phyloP scores from a whole-genome alignment of 2,113 vertebrate genomes.

The Crotalus horridus region DNA sequence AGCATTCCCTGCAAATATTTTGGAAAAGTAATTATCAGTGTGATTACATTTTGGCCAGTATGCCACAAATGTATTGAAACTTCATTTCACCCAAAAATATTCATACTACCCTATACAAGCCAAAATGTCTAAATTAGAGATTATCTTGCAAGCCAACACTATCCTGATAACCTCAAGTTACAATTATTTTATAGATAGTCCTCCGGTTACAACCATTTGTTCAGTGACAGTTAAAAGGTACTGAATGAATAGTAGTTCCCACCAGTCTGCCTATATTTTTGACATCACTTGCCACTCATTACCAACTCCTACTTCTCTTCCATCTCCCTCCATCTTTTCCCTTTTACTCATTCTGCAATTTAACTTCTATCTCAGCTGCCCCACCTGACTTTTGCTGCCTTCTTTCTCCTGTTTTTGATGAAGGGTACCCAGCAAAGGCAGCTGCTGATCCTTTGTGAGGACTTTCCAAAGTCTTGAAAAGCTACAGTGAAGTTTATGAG shows the following conservation, averaged over 20 bases:
- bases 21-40: not conserved
- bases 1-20: not conserved
- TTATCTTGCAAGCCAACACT: not conserved
- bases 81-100: not conserved
- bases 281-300: too few relatives aligned
- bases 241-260: not conserved
- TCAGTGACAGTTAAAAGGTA: not conserved
- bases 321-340: not conserved
- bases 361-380: not conserved
- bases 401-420: not conserved
- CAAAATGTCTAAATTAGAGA: not conserved
- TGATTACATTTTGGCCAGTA: not conserved
- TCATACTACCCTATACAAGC: not conserved
- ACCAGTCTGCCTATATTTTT: not conserved
- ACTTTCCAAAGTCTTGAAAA: not conserved
- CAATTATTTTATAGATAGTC: not conserved
- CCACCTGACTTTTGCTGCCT: not conserved
- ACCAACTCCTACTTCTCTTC: too few relatives aligned
- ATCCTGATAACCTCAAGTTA: not conserved
- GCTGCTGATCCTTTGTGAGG: not conserved
- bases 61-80: not conserved
- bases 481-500: too few relatives aligned
- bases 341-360: too few relatives aligned
- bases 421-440: not conserved
- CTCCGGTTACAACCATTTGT: not conserved